These are phyloP conservation scores for Indri indri DNA, from an alignment of 2,113 vertebrate genomes.

Conservation along the genomic window DNA sequence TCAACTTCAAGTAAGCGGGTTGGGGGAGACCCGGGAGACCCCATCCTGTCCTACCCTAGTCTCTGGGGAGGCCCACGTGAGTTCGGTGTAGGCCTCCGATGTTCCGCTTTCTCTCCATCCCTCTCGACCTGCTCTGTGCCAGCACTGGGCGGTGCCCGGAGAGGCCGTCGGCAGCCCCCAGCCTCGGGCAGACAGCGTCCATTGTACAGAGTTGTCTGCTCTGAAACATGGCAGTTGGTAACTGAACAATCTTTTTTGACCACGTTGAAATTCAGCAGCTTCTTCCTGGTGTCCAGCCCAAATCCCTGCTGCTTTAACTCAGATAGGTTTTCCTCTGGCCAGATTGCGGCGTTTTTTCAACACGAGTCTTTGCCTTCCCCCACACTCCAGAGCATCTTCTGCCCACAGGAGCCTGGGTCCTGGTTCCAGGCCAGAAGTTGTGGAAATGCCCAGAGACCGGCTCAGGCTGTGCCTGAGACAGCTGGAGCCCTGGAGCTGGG, in stretches of 20 bases:
- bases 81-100: background rate
- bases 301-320: background rate
- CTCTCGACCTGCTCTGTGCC: background rate
- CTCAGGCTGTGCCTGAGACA: background rate
- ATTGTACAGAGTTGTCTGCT: fast-evolving
- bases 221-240: background rate
- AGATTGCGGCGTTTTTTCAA: fast-evolving
- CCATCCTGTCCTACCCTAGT: fast-evolving
- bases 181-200: background rate
- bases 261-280: background rate
- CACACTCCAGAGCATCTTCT: background rate
- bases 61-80: fast-evolving
- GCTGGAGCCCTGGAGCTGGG: background rate
- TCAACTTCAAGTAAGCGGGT: slow-evolving; percentile 93
- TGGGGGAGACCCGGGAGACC: background rate
- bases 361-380: fast-evolving
- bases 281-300: background rate
- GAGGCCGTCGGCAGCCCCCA: fast-evolving
- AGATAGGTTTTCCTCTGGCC: fast-evolving
- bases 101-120: fast-evolving
- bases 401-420: background rate
- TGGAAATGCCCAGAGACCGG: background rate
- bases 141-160: background rate
- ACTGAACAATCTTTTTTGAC: background rate
- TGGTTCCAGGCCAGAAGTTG: background rate